Evolutionary conservation across 2,113 vertebrate genomes (phyloP).

Genomic region (Ranitomeya variabilis): DNA sequence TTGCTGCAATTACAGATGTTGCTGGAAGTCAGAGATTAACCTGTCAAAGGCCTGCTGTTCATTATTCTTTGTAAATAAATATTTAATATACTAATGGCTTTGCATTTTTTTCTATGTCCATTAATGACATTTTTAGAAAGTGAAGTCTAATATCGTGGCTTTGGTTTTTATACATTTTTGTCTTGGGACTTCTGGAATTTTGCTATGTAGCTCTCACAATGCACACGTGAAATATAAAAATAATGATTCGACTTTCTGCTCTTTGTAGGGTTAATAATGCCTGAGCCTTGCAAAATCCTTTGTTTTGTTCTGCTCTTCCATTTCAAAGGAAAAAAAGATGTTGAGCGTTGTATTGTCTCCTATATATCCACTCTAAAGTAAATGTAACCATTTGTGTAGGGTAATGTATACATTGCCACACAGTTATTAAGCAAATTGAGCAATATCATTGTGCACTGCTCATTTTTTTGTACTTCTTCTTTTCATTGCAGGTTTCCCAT

Average conservation of each 20-base stretch:
- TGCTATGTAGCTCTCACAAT: not conserved
- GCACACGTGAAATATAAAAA: not conserved
- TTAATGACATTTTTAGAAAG: conserved; percentile 1
- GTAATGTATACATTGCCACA: no score
- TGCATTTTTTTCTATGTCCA: conserved; percentile 20
- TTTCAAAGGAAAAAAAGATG: no score
- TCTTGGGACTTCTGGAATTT: not conserved
- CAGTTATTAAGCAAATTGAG: no score
- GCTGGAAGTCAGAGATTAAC: conserved; percentile 31
- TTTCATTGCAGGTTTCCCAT: no score
- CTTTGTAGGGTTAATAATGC: not conserved
- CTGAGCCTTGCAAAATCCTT: no score
- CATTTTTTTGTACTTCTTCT: no score
- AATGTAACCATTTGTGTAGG: no score
- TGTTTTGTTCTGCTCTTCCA: no score
- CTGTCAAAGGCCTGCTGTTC: conserved; percentile 37
- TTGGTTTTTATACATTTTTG: not conserved
- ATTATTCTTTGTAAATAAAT: conserved; percentile 39
- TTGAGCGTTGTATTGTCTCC: no score
- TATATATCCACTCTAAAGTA: no score
- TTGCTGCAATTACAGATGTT: not conserved
- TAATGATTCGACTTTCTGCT: not conserved
- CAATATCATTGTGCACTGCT: no score
- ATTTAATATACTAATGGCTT: conserved; percentile 45
- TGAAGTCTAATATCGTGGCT: not conserved